phyloP scores from a whole-genome alignment of 2,797 vertebrate species.

The Benthosema pterotum region DNA sequence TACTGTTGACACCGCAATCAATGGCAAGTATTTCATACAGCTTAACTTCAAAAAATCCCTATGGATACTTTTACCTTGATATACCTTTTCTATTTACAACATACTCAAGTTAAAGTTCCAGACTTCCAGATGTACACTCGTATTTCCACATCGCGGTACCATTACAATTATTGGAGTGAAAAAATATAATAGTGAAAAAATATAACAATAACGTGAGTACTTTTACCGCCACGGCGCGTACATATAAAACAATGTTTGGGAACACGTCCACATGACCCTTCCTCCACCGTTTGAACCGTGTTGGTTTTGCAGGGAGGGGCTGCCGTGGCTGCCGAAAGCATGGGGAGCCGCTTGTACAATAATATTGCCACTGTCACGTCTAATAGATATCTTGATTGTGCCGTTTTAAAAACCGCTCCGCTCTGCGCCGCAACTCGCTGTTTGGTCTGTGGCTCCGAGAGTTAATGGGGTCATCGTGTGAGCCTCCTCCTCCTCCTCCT shows the following conservation, averaged over 20 bases:
- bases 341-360: conserved; percentile 63
- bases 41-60: no score
- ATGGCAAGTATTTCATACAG: no score
- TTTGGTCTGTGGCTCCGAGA: conserved; percentile 44
- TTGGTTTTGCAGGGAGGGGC: conserved; percentile 76
- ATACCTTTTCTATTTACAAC: no score
- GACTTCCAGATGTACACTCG: no score
- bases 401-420: conserved; percentile 48
- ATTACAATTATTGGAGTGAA: conserved; percentile 30
- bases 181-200: conserved; percentile 70
- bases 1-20: no score
- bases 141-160: no score
- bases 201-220: no score
- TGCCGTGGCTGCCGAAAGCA: conserved; percentile 67
- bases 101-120: no score
- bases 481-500: not conserved
- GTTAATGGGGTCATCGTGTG: conserved; percentile 10
- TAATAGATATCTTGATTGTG: conserved; percentile 63
- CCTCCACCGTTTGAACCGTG: conserved; percentile 69
- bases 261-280: conserved; percentile 65
- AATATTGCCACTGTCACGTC: conserved; percentile 69
- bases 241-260: conserved; percentile 71
- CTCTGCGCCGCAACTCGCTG: conserved; percentile 51
- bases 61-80: no score
- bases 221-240: no score